phyloP scores from a whole-genome alignment of 2,888 invertebrate genomes.

The Trachelus stipa region DNA sequence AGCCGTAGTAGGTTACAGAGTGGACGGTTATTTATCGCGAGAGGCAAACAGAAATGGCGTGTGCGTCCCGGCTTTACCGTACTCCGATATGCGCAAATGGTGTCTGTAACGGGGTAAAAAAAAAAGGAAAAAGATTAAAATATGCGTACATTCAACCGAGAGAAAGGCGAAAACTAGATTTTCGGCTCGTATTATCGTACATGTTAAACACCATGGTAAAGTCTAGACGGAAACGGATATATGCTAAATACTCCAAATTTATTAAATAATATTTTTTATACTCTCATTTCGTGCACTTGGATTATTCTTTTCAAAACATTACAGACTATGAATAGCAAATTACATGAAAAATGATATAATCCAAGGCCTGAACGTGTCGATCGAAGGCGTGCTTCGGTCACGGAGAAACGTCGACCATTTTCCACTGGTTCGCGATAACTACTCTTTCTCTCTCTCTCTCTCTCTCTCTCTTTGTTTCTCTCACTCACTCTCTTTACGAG shows the following conservation, averaged over 20 bases:
- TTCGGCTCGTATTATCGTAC: neutral
- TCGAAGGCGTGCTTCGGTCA: neutral
- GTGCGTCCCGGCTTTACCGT: neutral
- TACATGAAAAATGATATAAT: neutral
- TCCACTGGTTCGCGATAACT: constrained; percentile 15
- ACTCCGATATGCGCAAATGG: neutral
- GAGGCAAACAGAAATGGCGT: neutral
- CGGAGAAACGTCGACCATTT: constrained; percentile 14
- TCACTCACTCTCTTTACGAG: constrained; percentile 14
- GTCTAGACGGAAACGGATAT: neutral
- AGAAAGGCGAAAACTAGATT: neutral
- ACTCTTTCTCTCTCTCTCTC: constrained; percentile 26
- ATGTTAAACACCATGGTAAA: neutral
- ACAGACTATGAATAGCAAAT: neutral
- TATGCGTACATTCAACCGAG: neutral
- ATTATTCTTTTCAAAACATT: neutral
- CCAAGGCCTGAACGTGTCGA: neutral
- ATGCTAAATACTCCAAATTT: neutral
- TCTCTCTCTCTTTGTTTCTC: constrained; percentile 19
- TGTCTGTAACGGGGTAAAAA: neutral
- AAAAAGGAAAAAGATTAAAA: neutral
- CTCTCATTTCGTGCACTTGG: neutral
- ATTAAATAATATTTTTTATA: neutral
- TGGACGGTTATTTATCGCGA: neutral
- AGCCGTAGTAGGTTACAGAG: neutral